phyloP scores from a whole-genome alignment of 1,140 invertebrate species.

The Hetaerina americana region DNA sequence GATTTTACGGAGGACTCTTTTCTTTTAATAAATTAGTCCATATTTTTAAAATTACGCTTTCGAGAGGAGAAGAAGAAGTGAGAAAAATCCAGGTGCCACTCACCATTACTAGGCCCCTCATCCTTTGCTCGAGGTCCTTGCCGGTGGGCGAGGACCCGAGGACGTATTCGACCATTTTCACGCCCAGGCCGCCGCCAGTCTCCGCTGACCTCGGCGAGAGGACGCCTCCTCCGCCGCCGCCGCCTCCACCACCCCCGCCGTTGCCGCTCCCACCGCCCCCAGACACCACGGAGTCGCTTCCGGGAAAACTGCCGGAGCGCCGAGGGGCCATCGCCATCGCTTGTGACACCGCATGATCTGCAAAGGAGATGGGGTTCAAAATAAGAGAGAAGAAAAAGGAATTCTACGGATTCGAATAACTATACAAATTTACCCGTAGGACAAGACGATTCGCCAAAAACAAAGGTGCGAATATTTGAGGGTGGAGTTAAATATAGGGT shows the following conservation, averaged over 20 bases:
- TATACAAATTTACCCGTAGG: too few species aligned
- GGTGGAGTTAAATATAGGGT: too few species aligned
- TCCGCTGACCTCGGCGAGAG: slow-evolving; percentile 54
- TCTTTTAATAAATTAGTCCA: too few species aligned
- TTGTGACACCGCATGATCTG: slow-evolving; percentile 63
- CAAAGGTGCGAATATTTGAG: too few species aligned
- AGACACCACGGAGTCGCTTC: slow-evolving; percentile 41
- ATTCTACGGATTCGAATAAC: too few species aligned
- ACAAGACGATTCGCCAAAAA: too few species aligned
- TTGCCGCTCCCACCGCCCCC: slow-evolving; percentile 44
- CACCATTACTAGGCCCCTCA: slow-evolving; percentile 56
- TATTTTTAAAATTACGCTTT: too few species aligned
- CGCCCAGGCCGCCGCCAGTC: slow-evolving; percentile 70
- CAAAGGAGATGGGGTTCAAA: slow-evolving; percentile 25
- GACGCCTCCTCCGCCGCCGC: slow-evolving; percentile 28
- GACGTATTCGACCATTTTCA: slow-evolving; percentile 98
- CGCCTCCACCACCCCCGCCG: slow-evolving; percentile 30
- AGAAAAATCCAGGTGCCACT: too few species aligned
- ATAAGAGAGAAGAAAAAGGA: too few species aligned
- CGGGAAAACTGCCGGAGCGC: slow-evolving; percentile 41
- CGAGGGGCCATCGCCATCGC: slow-evolving; percentile 54
- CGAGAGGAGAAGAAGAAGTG: too few species aligned
- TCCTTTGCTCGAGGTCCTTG: slow-evolving; percentile 57
- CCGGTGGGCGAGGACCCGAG: slow-evolving; percentile 79
- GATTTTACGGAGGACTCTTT: too few species aligned